Evolutionary conservation across 2,797 vertebrate species (phyloP), one percentile per base, ranked within the genome.

Genomic region (Coregonus suidteri): DNA sequence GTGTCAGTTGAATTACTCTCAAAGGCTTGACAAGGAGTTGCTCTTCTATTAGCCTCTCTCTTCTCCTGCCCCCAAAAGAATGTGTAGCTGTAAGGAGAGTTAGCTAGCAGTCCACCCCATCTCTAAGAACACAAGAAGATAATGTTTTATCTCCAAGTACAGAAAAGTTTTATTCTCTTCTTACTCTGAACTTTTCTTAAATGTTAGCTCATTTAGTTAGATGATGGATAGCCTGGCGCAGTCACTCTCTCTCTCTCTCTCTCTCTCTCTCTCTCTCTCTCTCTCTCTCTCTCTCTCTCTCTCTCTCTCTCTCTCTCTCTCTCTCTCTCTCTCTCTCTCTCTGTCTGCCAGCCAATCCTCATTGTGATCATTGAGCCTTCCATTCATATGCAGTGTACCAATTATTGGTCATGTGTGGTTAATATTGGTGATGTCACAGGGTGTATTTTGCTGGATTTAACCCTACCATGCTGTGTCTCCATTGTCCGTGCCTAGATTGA

Each of bases 1-100:
- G 95, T 96, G 96, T 98, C 95, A 96, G 94, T 96, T 96, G 95
- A 97, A 95, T 97, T 97, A 96, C 93, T 94, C 94, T 96, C 93
- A 95, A 96, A 96, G 93, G 93, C 95, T 95, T 96, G 95, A 96
- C 93, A 95, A 95, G 95, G 93, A 95, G 93, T 94, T 96, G 94
- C 94, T 96, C 94, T 94, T 94, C 93, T 94, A 95, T 97, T 96
- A 96, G 96, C 96, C 95, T 95, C 91, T 83, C 86, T 76, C 85
- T 83, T 87, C 85, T 85, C 81, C 78, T 91, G 90, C 89, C 89
- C 91, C 83, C 77, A 77, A 89, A 91, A 88, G 85, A 92, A 88
- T 83, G 86, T 83, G 79, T 77, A 85, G 59, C 82, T 85, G 54
- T 31, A 64, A 76, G 53, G 62, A 59, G 67, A 62, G 54, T 74